phyloP scores from a whole-genome alignment of 2,113 vertebrate genomes.

The Ailurus styani region DNA sequence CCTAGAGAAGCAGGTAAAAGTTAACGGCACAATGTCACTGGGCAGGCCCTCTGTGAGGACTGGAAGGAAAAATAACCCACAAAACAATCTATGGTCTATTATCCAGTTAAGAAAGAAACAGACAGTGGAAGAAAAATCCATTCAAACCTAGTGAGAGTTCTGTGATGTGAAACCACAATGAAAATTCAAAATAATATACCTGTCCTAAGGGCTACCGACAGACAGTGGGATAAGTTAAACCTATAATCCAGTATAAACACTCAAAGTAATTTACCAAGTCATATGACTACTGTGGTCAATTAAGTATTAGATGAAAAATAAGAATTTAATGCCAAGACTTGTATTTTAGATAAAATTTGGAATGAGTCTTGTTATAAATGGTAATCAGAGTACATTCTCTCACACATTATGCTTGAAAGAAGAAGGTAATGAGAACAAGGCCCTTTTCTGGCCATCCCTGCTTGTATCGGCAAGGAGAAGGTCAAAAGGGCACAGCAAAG shows the following conservation, averaged over 20 bases:
- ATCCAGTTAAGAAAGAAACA: conserved; percentile 23
- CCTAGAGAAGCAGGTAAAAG: background rate
- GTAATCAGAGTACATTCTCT: background rate
- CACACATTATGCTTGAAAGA: background rate
- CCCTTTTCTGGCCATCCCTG: background rate
- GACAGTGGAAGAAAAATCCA: background rate
- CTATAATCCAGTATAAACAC: background rate
- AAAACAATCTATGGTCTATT: background rate
- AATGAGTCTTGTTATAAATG: background rate
- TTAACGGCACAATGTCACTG: background rate
- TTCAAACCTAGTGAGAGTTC: background rate
- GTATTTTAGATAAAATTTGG: background rate
- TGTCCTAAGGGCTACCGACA: background rate
- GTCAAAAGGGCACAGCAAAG: background rate
- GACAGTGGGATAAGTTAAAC: background rate
- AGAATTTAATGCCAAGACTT: background rate
- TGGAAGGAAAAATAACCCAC: background rate
- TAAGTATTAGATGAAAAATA: background rate
- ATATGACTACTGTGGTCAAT: background rate
- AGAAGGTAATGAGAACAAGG: conserved; percentile 3
- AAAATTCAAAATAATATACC: background rate
- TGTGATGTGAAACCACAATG: background rate
- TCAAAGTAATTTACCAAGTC: background rate
- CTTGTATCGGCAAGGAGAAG: background rate
- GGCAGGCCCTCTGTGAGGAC: background rate